phyloP scores from a whole-genome alignment of 2,888 invertebrate species.

The Himalopsyche anomala region DNA sequence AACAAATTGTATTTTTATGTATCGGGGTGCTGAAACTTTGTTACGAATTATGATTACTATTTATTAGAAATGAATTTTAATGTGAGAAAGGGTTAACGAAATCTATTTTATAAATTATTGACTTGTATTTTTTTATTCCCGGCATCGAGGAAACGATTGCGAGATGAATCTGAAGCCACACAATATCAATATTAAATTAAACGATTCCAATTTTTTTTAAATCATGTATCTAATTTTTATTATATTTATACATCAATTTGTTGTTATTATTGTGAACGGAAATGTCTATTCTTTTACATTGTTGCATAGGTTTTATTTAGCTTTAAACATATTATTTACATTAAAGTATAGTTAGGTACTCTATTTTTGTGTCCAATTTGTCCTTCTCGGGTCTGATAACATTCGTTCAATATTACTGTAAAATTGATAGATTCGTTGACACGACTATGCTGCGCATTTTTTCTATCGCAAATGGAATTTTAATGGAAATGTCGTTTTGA shows the following conservation, averaged over 20 bases:
- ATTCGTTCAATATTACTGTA: constrained; percentile 20
- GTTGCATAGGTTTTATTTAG: constrained; percentile 34
- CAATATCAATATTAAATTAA: constrained; percentile 63
- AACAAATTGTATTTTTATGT: constrained; percentile 12
- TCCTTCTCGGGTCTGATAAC: constrained; percentile 5
- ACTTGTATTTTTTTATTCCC: constrained; percentile 49
- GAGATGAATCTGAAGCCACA: not conserved
- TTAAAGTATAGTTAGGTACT: constrained; percentile 18
- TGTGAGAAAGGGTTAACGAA: constrained; percentile 36
- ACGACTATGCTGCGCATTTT: not conserved
- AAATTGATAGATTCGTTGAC: not conserved
- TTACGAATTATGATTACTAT: constrained; percentile 14
- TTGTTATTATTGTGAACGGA: constrained; percentile 22
- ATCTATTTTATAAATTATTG: constrained; percentile 57
- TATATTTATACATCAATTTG: constrained; percentile 36
- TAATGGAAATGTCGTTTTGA: not conserved
- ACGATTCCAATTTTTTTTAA: constrained; percentile 66
- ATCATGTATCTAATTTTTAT: constrained; percentile 43
- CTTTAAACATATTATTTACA: constrained; percentile 29
- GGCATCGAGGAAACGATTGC: not conserved
- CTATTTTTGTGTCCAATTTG: constrained; percentile 29
- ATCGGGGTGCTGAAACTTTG: constrained; percentile 8
- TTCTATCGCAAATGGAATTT: too few relatives aligned
- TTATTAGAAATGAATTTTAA: constrained; percentile 36
- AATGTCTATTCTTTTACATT: constrained; percentile 23